These are phyloP conservation scores for Ectemnius continuus DNA, from an alignment of 2,888 invertebrate species.

Conservation along the genomic window DNA sequence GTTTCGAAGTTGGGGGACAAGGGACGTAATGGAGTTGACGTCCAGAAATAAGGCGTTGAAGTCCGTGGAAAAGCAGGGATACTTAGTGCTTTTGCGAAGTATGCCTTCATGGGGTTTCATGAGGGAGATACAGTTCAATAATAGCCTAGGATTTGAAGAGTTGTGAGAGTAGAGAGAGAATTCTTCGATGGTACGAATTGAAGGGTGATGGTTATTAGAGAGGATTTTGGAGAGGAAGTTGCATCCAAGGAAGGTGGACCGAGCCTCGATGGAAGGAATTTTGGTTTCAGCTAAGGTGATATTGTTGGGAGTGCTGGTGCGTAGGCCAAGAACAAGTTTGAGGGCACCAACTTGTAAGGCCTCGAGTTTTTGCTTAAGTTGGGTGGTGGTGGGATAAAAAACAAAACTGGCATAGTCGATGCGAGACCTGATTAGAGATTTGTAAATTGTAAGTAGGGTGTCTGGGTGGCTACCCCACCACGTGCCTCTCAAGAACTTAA, in stretches of 20 bases:
- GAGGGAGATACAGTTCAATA: too few relatives aligned
- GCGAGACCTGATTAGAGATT: background rate
- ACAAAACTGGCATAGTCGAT: background rate
- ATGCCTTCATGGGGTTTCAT: too few relatives aligned
- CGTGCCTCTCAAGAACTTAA: too few relatives aligned
- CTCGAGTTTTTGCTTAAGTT: background rate
- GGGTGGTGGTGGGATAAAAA: background rate
- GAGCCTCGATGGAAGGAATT: background rate
- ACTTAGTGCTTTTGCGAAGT: too few relatives aligned
- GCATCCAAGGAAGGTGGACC: background rate
- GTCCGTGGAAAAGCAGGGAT: too few relatives aligned
- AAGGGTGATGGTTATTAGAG: background rate
- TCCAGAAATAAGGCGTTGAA: too few relatives aligned
- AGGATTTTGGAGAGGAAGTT: slow-evolving; percentile 2
- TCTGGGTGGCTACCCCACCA: background rate
- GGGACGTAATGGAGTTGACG: background rate
- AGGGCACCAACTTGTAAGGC: background rate
- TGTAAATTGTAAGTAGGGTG: background rate
- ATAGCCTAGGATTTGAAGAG: background rate
- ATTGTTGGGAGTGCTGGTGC: background rate
- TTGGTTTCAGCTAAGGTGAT: background rate
- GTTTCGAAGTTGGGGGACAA: background rate
- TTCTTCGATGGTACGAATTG: slow-evolving; percentile 1
- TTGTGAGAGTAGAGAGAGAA: background rate
- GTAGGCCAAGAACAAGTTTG: background rate